Base-by-base conservation (phyloP, 2,113 vertebrate genomes). In the Dolichotis patagonum region DNA sequence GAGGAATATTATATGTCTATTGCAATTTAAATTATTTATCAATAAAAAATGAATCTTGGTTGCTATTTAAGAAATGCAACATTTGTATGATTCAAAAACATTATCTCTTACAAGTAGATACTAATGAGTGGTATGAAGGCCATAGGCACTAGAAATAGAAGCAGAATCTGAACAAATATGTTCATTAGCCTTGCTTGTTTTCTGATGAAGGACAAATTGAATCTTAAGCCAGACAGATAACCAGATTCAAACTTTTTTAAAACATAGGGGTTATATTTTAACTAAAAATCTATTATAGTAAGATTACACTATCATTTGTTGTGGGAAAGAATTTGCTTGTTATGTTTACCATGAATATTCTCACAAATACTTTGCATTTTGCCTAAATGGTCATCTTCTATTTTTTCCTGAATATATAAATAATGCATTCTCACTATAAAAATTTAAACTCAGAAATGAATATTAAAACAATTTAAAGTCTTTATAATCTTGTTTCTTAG, bases 131-230 rank as follows among this genome's bases (percentile, higher is more conserved):
- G 41, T 54, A n/a, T 2, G 67, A 96, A 96, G 92, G 93, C 88
- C 94, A 95, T 1, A 63, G 92, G 90, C 35, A 67, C 56, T 88
- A 75, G 94, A 92, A 90, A 95, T 38, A 94, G 85, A 92, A 78
- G 77, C 63, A 54, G 77, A 96, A 85, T 85, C 49, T 13, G 54
- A 92, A 90, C 69, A 96, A 96, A 92, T 85, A 35, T 85, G 43
- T 90, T 97, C 91, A 96, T 96, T 90, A 96, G 94, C 84, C 77
- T 94, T 84, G 32, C 73, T 96, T 98, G 92, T 97, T 77, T 92
- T 92, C 85, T 92, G 56, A 95, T 94, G 94, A 91, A 54, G 78
- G 87, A 63, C n/a, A 96, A 96, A 28, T 94, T 95, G 67, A 86
- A 90, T 94, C 69, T 94, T 95, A 69, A 95, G 77, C 77, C 85